These are phyloP conservation scores for Belonocnema kinseyi DNA, from an alignment of 1,140 invertebrate genomes.

Conservation along the genomic window DNA sequence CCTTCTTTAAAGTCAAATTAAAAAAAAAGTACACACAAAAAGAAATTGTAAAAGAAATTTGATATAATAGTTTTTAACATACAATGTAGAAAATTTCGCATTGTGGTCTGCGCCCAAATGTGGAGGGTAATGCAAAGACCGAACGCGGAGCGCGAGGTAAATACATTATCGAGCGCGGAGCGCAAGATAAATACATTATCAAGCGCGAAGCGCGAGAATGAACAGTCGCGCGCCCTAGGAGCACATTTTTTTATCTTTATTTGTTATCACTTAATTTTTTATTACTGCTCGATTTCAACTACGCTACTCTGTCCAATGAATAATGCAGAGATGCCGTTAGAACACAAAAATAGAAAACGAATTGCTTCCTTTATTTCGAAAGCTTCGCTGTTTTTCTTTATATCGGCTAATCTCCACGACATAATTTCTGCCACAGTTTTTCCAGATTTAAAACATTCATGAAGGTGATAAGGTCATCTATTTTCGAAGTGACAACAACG, in stretches of 20 bases:
- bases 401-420: constrained; percentile 8
- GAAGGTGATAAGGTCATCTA: constrained; percentile 20
- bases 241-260: background rate
- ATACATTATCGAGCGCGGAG: too few species aligned
- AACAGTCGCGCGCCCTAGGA: too few species aligned
- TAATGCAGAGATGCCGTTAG: background rate
- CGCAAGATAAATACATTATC: too few species aligned
- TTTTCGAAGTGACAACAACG: background rate
- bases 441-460: constrained; percentile 11
- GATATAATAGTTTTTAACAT: too few species aligned
- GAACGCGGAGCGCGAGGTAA: too few species aligned
- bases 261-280: background rate
- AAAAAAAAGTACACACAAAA: too few species aligned
- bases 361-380: background rate
- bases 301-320: background rate
- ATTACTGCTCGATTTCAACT: background rate
- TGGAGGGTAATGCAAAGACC: too few species aligned
- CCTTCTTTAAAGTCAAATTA: too few species aligned
- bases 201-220: too few species aligned
- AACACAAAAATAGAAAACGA: constrained; percentile 9
- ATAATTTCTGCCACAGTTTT: background rate
- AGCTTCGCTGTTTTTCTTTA: background rate
- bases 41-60: too few species aligned
- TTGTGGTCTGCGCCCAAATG: too few species aligned
- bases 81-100: too few species aligned